Conservation (phyloP, 2,888 invertebrate genomes). For the Callosobruchus maculatus region DNA sequence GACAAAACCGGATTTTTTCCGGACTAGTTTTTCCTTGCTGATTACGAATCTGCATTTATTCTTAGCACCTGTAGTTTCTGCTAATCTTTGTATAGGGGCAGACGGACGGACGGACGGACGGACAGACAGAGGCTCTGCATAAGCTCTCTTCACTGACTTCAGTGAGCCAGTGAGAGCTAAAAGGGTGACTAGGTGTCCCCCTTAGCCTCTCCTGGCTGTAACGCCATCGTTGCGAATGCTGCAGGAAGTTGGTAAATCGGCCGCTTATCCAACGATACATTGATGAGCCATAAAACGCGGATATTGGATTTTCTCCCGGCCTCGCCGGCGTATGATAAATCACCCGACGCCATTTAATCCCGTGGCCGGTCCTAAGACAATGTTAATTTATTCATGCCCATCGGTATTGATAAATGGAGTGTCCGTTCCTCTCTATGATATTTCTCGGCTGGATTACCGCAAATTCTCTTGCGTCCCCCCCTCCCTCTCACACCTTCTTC, state of each 20-base stretch:
- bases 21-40: too few relatives aligned
- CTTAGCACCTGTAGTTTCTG: too few relatives aligned
- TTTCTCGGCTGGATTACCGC: conserved; percentile 28
- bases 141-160: too few relatives aligned
- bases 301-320: conserved; percentile 41
- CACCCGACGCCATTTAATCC: conserved; percentile 43
- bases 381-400: conserved; percentile 44
- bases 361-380: conserved; percentile 37
- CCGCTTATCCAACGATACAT: conserved; percentile 18
- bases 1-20: too few relatives aligned
- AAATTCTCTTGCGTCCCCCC: background rate
- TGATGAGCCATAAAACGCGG: conserved; percentile 36
- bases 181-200: too few relatives aligned
- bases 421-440: conserved; percentile 36
- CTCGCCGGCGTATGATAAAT: conserved; percentile 41
- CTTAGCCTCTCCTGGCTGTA: background rate
- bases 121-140: too few relatives aligned
- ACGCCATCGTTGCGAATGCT: background rate
- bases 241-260: conserved; percentile 16
- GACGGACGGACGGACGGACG: too few relatives aligned
- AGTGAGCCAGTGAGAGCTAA: too few relatives aligned
- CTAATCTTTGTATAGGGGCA: too few relatives aligned
- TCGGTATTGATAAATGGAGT: conserved; percentile 43
- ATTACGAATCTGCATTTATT: too few relatives aligned
- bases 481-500: too few relatives aligned